phyloP scores from a whole-genome alignment of 2,888 invertebrate species.

The Timandra comae region DNA sequence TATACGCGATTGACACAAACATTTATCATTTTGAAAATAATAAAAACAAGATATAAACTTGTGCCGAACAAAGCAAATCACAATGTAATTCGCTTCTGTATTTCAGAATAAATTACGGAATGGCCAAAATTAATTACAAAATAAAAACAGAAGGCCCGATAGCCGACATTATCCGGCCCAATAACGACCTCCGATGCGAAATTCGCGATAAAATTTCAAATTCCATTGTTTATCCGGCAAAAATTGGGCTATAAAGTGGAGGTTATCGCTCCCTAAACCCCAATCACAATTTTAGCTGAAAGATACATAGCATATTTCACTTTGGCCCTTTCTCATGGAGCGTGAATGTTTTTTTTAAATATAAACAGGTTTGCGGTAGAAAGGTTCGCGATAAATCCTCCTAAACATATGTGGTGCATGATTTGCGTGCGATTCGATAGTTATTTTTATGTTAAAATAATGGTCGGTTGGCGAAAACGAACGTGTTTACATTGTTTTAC shows the following conservation, averaged over 20 bases:
- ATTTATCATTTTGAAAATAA: too few species aligned
- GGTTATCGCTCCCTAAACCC: constrained; percentile 66
- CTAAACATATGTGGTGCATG: constrained; percentile 39
- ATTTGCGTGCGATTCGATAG: constrained; percentile 29
- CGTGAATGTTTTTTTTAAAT: constrained; percentile 31
- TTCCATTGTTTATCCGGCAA: constrained; percentile 64
- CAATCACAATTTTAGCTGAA: constrained; percentile 62
- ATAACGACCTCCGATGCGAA: constrained; percentile 23
- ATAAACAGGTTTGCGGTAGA: constrained; percentile 44
- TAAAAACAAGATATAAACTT: too few species aligned
- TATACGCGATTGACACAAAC: too few species aligned
- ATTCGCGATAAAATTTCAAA: constrained; percentile 57
- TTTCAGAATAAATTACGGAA: constrained; percentile 19
- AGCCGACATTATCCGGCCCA: constrained; percentile 20
- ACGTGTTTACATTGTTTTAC: too few species aligned
- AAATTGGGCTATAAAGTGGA: constrained; percentile 66
- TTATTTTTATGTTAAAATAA: constrained; percentile 4
- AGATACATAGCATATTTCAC: constrained; percentile 63
- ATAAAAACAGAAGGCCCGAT: constrained; percentile 23
- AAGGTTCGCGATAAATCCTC: constrained; percentile 56
- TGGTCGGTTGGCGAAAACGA: constrained; percentile 12
- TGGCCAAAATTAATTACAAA: constrained; percentile 23
- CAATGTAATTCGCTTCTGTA: constrained; percentile 12
- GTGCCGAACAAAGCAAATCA: too few species aligned
- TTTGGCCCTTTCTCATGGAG: constrained; percentile 27